Evolutionary conservation across 2,888 invertebrate species (phyloP).

Genomic region (Enchytraeus crypticus): DNA sequence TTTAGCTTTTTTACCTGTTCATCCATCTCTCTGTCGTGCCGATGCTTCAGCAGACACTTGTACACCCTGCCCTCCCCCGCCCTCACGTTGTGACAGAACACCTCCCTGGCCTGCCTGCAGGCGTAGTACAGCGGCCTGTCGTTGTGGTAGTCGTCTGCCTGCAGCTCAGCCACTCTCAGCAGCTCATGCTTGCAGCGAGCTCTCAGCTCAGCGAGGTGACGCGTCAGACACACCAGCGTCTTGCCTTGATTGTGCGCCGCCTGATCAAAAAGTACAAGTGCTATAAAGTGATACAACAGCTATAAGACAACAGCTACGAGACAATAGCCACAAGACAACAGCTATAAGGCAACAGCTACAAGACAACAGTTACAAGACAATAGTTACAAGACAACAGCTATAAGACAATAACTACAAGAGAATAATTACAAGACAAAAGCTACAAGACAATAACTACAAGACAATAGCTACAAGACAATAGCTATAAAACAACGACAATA

Average conservation of each 20-base stretch:
- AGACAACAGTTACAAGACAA: no score
- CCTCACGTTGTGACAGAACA: constrained; percentile 62
- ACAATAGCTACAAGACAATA: no score
- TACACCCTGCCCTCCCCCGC: constrained; percentile 75
- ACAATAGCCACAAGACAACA: no score
- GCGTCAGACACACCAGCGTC: constrained; percentile 74
- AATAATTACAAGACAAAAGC: no score
- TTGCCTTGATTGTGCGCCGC: constrained; percentile 62
- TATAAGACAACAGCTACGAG: no score
- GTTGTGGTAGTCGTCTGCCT: constrained; percentile 75
- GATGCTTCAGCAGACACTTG: constrained; percentile 77
- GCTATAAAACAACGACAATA: no score
- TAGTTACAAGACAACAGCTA: no score
- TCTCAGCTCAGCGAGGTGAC: constrained; percentile 54
- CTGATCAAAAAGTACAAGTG: constrained; percentile 29
- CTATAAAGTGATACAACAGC: no score
- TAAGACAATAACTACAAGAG: no score
- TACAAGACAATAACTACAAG: no score
- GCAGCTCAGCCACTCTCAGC: constrained; percentile 74
- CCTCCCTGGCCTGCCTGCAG: constrained; percentile 72
- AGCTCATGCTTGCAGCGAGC: constrained; percentile 70
- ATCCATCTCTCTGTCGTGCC: constrained; percentile 61
- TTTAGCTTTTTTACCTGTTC: constrained; percentile 39
- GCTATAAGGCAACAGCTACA: no score
- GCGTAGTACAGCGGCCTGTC: constrained; percentile 82